Evolutionary conservation across 2,113 vertebrate genomes (phyloP), one percentile per base, ranked within the genome.

Genomic region (Taxidea taxus): DNA sequence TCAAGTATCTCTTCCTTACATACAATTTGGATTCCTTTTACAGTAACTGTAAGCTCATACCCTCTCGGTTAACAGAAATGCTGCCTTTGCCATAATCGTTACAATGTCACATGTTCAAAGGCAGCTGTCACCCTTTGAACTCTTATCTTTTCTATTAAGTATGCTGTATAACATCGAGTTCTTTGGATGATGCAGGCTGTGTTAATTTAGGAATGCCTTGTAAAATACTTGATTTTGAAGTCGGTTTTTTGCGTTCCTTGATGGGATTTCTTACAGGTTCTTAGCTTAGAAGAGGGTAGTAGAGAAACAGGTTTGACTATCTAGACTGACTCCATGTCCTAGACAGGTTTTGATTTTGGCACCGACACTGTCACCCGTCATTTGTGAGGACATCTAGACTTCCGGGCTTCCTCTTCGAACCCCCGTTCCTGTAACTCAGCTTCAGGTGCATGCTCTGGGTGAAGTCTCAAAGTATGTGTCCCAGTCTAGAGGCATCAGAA

Each of bases 81-180:
- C 60, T 4, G 49, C 86, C 56, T 80, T 90, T 87, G 58, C n/a
- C 49, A 23, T 66, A 44, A 81, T 78, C 27, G 16, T 72, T 74
- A 54, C 3, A 66, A 14, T 58, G 31, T 39, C 94, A 4, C 31
- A 2, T n/a, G 34, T 75, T 74, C 84, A 37, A 89, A 87, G 87
- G 16, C 39, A 87, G 16, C 21, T 94, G 31, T 72, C n/a, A 68
- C 54, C 39, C 70, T 82, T 77, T 90, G 60, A 74, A 72, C 64
- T 92, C 44, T 56, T 87, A 80, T 87, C 47, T 80, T 97, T 77
- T 80, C 51, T 93, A 16, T 89, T 91, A 86, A 90, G 34, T 96
- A n/a, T 82, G 34, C 2, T 86, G 66, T 82, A 82, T 94, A 85
- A 8, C 8, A 94, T 82, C 34, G 21, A 49, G 29, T 87, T 51